Base-by-base conservation (phyloP, 2,888 invertebrate genomes). In the Agonopterix arenella region DNA sequence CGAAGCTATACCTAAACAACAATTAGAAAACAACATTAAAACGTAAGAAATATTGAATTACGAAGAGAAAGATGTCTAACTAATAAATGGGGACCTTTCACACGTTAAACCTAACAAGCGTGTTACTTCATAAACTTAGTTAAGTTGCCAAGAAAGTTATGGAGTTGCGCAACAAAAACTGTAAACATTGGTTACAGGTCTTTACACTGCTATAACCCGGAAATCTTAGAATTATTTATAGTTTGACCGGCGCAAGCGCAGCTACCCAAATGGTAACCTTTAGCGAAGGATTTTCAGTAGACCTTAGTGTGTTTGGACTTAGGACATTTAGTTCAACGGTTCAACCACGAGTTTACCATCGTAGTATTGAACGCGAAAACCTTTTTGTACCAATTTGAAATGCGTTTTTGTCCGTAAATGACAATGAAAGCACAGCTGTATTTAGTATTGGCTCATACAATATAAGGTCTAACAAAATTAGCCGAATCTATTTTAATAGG, bases 201-300 rank as follows among this genome's bases (percentile, higher is more conserved):
- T 62, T 60, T 59, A 60, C 56, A 58, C 56, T 51, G 45, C 51
- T 54, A 52, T 61, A 62, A 68, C 66, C 69, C 71, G 78, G 79
- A 79, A 80, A 76, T 57, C 54, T 56, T 51, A 47, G 51, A 46
- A 58, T 76, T 74, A 77, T 76, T 76, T 74, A 76, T 73, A 66
- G 70, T 60, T 64, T 67, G 70, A 68, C 70, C 70, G 64, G 63
- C 57, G 64, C 62, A 51, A 16, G 64, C 66, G 64, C 70, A 62
- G 58, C 52, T 52, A 54, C 59, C 55, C 65, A 57, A 66, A 69
- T 63, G 57, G 62, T 72, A 72, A 74, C 73, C 70, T 76, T 73
- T 73, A 53, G 51, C 50, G 4, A 47, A 52, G 53, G 56, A 52
- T 50, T 46, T 50, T 50, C 41, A 50, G 46, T 40, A 5, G 41